A percentile compares a stretch with the other conserved stretches of the same genome.
These are phyloP conservation scores for Sesamia inferens DNA, from an alignment of 2,888 invertebrate genomes.

Conservation along the genomic window DNA sequence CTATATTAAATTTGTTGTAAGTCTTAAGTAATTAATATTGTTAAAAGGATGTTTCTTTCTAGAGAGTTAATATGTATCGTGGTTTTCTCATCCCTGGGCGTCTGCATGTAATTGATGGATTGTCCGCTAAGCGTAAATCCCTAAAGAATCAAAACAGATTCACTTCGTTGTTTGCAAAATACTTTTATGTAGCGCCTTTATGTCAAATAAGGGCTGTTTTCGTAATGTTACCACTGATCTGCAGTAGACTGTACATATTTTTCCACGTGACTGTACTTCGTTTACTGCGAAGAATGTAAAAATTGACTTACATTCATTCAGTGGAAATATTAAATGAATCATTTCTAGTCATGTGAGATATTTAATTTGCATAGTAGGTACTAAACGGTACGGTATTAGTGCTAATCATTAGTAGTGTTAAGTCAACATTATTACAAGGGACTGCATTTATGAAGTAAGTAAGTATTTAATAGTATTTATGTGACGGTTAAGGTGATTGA, in stretches of 20 bases:
- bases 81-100: neutral
- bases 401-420: constrained; percentile 16
- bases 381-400: constrained; percentile 19
- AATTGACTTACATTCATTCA: constrained; percentile 5
- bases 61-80: neutral
- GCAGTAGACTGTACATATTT: neutral
- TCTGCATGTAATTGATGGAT: neutral
- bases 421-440: neutral
- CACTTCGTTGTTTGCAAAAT: neutral
- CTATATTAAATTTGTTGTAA: neutral
- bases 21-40: constrained; percentile 1
- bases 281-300: constrained; percentile 28
- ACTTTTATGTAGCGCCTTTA: too few species aligned
- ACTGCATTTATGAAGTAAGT: constrained; percentile 5
- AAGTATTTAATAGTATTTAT: neutral
- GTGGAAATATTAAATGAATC: constrained; percentile 35
- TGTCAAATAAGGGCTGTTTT: too few species aligned
- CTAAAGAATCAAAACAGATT: neutral
- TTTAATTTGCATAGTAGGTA: constrained; percentile 25
- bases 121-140: neutral
- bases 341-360: constrained; percentile 19
- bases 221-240: neutral
- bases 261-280: constrained; percentile 10
- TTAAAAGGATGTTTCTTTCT: neutral
- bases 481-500: neutral